These are phyloP conservation scores for Lateolabrax maculatus DNA, from an alignment of 2,797 vertebrate genomes.

Conservation along the genomic window DNA sequence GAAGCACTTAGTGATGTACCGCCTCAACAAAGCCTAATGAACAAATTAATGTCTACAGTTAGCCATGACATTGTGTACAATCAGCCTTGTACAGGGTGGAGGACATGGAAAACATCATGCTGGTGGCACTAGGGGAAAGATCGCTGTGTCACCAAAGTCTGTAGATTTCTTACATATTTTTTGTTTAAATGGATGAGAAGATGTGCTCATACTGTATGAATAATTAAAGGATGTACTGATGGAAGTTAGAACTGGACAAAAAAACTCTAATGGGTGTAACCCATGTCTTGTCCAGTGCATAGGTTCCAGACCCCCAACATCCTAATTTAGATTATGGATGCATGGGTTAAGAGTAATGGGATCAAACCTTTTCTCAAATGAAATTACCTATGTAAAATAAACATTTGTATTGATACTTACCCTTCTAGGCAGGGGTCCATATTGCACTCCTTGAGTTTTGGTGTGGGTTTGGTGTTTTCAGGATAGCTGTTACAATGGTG, in stretches of 20 bases:
- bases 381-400: not conserved
- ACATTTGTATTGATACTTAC: slow-evolving; percentile 47
- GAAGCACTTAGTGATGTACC: not conserved
- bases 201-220: not conserved
- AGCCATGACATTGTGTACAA: not conserved
- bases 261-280: not conserved
- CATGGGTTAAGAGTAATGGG: not conserved
- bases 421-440: slow-evolving; percentile 96
- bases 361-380: not conserved
- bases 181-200: not conserved
- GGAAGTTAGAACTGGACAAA: not conserved
- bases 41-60: not conserved
- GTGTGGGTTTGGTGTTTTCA: slow-evolving; percentile 95
- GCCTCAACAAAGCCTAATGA: not conserved
- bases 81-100: not conserved
- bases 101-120: not conserved
- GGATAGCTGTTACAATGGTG: slow-evolving; percentile 92
- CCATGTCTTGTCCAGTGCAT: not conserved
- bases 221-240: not conserved
- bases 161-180: not conserved
- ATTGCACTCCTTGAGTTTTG: slow-evolving; percentile 94
- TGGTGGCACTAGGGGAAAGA: not conserved
- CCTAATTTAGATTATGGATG: not conserved
- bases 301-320: not conserved
- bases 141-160: not conserved